A percentile compares a stretch with the other conserved stretches of the same genome.
Conservation (phyloP, 2,797 vertebrate species). For the Mus caroli region DNA sequence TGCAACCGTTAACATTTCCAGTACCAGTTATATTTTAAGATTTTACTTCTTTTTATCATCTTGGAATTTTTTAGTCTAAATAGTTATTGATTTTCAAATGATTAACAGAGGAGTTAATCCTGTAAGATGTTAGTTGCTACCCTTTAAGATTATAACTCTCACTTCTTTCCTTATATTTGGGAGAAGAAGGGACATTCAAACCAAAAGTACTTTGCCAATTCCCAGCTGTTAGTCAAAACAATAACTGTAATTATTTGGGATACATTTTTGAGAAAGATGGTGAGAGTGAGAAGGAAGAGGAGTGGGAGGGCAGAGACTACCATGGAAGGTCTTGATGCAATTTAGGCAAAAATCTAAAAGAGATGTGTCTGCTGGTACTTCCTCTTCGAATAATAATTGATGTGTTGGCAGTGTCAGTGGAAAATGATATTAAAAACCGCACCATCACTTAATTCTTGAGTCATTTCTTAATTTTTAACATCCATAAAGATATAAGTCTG, state of each 20-base stretch:
- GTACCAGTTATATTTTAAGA: slow-evolving; percentile 40
- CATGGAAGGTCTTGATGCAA: background rate
- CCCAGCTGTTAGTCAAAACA: slow-evolving; percentile 32
- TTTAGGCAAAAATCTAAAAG: background rate
- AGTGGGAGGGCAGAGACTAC: background rate
- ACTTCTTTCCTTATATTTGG: slow-evolving; percentile 28
- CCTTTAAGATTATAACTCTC: background rate
- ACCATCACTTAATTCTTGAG: slow-evolving; percentile 69
- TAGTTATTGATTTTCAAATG: background rate
- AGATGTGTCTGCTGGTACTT: slow-evolving; percentile 30
- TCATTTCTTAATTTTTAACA: slow-evolving; percentile 76
- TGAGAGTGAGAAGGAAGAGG: too few species aligned
- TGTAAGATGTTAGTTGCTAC: background rate
- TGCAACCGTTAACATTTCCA: slow-evolving; percentile 36
- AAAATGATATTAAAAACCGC: slow-evolving; percentile 68
- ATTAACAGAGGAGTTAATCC: background rate
- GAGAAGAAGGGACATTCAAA: slow-evolving; percentile 27
- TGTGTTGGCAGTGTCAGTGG: slow-evolving; percentile 53
- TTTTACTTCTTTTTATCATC: slow-evolving; percentile 25
- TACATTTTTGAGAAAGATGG: background rate
- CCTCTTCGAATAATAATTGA: slow-evolving; percentile 69
- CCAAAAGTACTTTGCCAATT: background rate
- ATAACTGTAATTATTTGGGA: slow-evolving; percentile 46
- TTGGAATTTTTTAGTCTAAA: slow-evolving; percentile 48
- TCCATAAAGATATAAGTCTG: slow-evolving; percentile 50